Evolutionary conservation across 2,113 vertebrate species (phyloP), one percentile per base, ranked within the genome.

Genomic region (Cheirogaleus medius): DNA sequence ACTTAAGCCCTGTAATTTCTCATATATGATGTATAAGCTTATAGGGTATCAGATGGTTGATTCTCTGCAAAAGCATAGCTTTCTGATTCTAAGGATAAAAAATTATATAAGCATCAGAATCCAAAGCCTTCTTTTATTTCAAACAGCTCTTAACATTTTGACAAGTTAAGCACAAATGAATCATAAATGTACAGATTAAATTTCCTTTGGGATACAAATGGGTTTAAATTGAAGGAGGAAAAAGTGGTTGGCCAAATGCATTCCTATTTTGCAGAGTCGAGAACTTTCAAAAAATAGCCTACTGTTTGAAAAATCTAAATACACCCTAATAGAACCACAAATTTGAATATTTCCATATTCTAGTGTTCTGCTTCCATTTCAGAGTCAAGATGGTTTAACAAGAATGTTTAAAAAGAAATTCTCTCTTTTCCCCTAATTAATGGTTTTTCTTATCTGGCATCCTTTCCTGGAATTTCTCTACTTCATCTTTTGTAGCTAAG

Each of bases 141-240:
- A 95, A 92, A 90, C 71, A 85, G 60, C 76, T 97, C 86, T 98
- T 97, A 93, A 90, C 97, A 97, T 97, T 97, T 97, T 96, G 95
- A 94, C 87, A 96, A 96, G 89, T 97, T 95, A 97, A 96, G 95
- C 92, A 95, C 90, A 97, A 92, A 90, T 97, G 95, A 95, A 95
- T 95, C 97, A 97, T 94, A 91, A 95, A 93, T 93, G 66, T 73
- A 85, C 94, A 97, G 92, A 97, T 96, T 96, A 95, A 96, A 95
- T 98, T 97, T 97, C 95, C 85, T 76, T 90, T 54, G 39, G 92
- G 96, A 91, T 94, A 95, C 42, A 96, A 87, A 97, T 90, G 84
- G 42, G 47, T 86, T 96, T 95, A 88, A 96, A 91, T 60, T 74
- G 52, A 71, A 96, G 82, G 47, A 71, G 68, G 49, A 85, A 84